Base-by-base conservation (phyloP, 2,113 vertebrate species). In the Ardeotis arabs region DNA sequence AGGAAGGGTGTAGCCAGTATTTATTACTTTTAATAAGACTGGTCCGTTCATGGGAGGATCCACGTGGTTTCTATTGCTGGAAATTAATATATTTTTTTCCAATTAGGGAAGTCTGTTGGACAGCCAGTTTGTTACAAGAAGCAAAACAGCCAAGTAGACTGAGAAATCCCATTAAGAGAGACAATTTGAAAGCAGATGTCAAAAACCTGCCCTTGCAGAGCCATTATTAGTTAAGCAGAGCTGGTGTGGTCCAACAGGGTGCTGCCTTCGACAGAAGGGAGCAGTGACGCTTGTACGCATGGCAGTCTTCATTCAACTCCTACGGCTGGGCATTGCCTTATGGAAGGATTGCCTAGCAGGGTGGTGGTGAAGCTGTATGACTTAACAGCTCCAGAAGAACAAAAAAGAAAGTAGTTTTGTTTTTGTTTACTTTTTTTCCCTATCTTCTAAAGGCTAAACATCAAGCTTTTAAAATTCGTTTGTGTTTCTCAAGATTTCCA, bases 271-370 rank as follows among this genome's bases (percentile, higher is more conserved):
- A 19, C n/a, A 76, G 69, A 66, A 64, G 7, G 50, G 33, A 75
- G 55, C 39, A 33, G 68, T 41, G 60, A 47, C 1, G 2, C 33
- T 80, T 39, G 21, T 37, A 14, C 53, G 58, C 29, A 22, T 0
- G 12, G 19, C 23, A 45, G 19, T 14, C 31, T 24, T 64, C 1
- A 1, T n/a, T 52, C 2, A 0, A 53, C 28, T 70, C 1, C 0
- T 28, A 22, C 1, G 6, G 10, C 37, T 47, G 44, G 33, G 19
- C 49, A 21, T n/a, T 49, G 44, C 44, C 50, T 47, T 52, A 44
- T 0, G 0, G 33, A 45, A 58, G 28, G 45, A 31, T 31, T 64
- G 35, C 44, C 23, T 59, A 27, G 49, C 37, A 70, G 37, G 37
- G 15, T 4, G 7, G 27, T 31, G 21, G 21, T 21, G 44, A 62